A percentile compares a stretch with the other conserved stretches of the same genome.
These are phyloP conservation scores for Cataglyphis hispanica DNA, from an alignment of 1,140 invertebrate species.

Conservation along the genomic window DNA sequence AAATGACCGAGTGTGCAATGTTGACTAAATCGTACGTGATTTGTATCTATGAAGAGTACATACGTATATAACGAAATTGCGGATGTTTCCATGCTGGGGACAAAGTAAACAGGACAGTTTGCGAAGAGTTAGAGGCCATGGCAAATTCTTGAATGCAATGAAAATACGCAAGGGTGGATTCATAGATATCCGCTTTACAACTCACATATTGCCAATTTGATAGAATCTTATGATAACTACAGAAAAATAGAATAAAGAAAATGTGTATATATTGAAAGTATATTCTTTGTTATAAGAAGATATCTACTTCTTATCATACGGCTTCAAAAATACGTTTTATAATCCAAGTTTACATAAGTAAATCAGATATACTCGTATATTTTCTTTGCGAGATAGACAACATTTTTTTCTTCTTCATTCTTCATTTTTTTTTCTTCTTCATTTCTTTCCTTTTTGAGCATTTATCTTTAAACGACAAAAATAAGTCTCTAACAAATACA, in stretches of 20 bases:
- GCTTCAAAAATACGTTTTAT: neutral
- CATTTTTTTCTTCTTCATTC: neutral
- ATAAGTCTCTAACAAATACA: constrained; percentile 2
- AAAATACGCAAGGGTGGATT: neutral
- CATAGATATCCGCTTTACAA: constrained; percentile 1
- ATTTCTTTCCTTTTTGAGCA: neutral
- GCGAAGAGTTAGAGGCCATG: neutral
- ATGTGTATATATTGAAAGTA: neutral
- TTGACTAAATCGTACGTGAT: constrained; percentile 52
- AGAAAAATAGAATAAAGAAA: neutral
- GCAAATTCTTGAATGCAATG: neutral
- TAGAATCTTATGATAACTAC: neutral
- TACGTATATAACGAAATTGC: constrained; percentile 27
- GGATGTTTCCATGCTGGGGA: neutral
- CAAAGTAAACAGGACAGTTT: constrained; percentile 37
- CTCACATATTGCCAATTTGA: neutral
- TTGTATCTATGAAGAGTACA: neutral
- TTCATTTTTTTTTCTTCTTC: neutral
- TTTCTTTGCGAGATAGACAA: neutral
- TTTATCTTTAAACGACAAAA: constrained; percentile 17
- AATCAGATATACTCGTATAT: neutral
- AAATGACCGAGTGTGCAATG: constrained; percentile 24
- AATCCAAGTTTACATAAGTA: neutral
- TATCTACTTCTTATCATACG: neutral
- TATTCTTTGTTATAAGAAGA: neutral